phyloP scores from a whole-genome alignment of 2,888 invertebrate species.

The Chrysolina oricalcia region DNA sequence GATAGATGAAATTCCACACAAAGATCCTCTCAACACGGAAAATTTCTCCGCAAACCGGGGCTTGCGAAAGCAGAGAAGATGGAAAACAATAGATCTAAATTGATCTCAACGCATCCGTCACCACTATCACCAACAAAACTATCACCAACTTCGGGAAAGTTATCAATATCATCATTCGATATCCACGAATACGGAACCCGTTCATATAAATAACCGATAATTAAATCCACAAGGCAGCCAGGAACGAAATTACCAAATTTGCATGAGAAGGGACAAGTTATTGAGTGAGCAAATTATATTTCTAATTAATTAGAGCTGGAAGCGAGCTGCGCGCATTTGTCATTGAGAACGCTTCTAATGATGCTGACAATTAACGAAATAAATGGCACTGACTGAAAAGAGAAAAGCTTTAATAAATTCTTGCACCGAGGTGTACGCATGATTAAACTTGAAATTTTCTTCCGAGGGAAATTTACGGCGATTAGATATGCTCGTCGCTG shows the following conservation, averaged over 20 bases:
- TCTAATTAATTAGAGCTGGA: slow-evolving; percentile 51
- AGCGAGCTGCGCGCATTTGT: slow-evolving; percentile 49
- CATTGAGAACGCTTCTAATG: slow-evolving; percentile 46
- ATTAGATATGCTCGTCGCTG: slow-evolving; percentile 10
- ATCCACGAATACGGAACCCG: neutral
- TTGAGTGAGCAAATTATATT: slow-evolving; percentile 48
- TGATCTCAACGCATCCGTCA: too few relatives aligned
- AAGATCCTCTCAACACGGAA: too few relatives aligned
- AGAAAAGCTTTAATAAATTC: slow-evolving; percentile 29
- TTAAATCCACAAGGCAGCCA: neutral
- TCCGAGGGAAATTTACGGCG: neutral
- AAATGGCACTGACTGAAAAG: slow-evolving; percentile 37
- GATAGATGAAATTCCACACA: too few relatives aligned
- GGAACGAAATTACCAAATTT: slow-evolving; percentile 2
- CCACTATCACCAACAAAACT: too few relatives aligned
- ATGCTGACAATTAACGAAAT: slow-evolving; percentile 49
- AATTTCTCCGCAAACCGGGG: too few relatives aligned
- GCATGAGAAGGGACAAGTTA: slow-evolving; percentile 38
- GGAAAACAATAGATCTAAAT: too few relatives aligned
- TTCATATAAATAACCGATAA: neutral
- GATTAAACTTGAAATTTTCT: slow-evolving; percentile 10
- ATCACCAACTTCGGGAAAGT: neutral
- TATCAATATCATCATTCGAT: neutral
- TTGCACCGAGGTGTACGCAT: slow-evolving; percentile 13
- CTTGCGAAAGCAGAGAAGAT: too few relatives aligned